These are phyloP conservation scores for Acanthornis magna DNA, from an alignment of 2,797 vertebrate genomes.

Conservation along the genomic window DNA sequence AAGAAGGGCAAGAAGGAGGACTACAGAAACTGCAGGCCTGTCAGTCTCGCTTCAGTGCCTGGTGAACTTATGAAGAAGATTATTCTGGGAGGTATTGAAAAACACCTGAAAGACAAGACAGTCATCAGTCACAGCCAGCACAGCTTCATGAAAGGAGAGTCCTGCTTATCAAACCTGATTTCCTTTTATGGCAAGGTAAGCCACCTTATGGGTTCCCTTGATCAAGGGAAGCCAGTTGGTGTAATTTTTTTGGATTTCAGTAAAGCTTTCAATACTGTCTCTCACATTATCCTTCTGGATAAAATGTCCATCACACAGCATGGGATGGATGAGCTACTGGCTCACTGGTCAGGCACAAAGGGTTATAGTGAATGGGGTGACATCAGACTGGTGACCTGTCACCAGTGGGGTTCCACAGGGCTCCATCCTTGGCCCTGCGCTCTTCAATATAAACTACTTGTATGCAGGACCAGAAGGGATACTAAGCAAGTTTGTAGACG, in stretches of 20 bases:
- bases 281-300: background rate
- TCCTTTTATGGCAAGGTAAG: background rate
- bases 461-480: background rate
- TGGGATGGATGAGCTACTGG: background rate
- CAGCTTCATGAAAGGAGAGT: background rate
- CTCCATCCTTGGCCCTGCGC: background rate
- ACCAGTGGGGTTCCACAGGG: background rate
- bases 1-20: background rate
- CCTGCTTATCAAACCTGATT: background rate
- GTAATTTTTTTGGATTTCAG: background rate
- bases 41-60: no score
- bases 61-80: background rate
- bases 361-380: no score
- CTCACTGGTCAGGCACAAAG: fast-evolving
- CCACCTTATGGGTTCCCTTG: background rate
- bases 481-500: background rate
- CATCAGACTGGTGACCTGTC: no score
- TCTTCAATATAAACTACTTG: background rate
- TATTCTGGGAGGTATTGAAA: background rate
- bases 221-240: background rate
- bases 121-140: background rate
- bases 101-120: background rate
- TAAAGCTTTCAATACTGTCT: background rate
- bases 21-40: background rate
- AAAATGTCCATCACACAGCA: background rate